phyloP scores from a whole-genome alignment of 2,113 vertebrate species.

The Sterna hirundo region DNA sequence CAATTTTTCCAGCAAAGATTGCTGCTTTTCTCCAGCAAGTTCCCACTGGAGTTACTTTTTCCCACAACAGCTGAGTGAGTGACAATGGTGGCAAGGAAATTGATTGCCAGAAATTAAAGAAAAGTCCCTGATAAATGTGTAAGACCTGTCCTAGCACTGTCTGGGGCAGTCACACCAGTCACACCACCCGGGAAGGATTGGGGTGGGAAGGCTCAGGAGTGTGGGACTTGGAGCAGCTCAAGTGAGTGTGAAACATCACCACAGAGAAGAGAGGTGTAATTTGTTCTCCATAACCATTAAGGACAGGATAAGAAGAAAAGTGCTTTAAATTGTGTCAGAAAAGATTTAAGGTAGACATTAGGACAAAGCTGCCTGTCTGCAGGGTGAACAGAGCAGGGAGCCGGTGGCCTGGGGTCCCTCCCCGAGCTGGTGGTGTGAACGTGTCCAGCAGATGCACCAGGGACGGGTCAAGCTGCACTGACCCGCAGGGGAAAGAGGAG shows the following conservation, averaged over 20 bases:
- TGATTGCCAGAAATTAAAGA: neutral
- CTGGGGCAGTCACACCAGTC: neutral
- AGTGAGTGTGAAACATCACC: accelerated
- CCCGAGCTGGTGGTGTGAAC: neutral
- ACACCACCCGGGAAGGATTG: neutral
- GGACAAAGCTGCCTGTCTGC: neutral
- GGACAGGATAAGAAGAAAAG: neutral
- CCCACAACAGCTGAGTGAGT: neutral
- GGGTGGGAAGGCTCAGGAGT: neutral
- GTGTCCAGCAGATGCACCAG: too few relatives aligned
- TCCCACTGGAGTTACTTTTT: neutral
- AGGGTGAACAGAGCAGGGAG: neutral
- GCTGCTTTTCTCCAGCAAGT: neutral
- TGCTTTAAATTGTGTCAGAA: neutral
- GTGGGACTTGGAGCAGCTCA: neutral
- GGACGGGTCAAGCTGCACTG: neutral
- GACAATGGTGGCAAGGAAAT: neutral
- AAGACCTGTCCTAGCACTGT: neutral
- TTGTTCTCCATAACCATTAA: neutral
- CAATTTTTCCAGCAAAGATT: neutral
- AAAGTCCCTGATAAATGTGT: neutral
- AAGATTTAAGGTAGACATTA: neutral
- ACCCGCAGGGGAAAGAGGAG: neutral
- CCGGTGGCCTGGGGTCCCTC: neutral
- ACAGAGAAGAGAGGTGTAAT: neutral